A percentile compares a stretch with the other conserved stretches of the same genome.
Conservation (phyloP, 2,797 vertebrate genomes). For the Ptychadena robeensis region DNA sequence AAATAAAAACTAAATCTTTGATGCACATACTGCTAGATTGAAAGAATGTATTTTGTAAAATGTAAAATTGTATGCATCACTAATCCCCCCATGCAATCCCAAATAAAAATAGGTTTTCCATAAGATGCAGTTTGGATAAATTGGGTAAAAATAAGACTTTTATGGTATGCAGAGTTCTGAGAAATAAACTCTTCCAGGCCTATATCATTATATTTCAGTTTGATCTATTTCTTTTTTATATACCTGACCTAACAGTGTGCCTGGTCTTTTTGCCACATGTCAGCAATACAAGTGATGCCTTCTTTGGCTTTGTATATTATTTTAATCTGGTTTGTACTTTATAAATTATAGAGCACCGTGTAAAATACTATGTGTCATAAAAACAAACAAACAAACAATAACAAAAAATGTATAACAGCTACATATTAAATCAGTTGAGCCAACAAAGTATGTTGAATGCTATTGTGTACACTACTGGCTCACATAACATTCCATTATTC, state of each 20-base stretch:
- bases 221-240: background rate
- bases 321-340: conserved; percentile 1
- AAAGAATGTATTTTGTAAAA: no score
- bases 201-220: background rate
- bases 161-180: no score
- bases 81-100: no score
- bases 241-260: background rate
- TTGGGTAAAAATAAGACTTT: no score
- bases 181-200: background rate
- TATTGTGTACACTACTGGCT: conserved; percentile 40
- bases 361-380: conserved; percentile 4
- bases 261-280: background rate
- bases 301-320: conserved; percentile 5
- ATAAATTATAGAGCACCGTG: background rate
- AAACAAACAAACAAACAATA: conserved; percentile 44
- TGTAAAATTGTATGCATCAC: no score
- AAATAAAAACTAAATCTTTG: no score
- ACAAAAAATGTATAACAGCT: conserved; percentile 18
- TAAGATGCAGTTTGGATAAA: no score
- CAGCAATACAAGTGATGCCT: background rate
- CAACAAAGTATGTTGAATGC: conserved; percentile 33
- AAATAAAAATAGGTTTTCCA: no score
- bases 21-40: no score
- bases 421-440: conserved; percentile 41
- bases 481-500: conserved; percentile 56